phyloP scores from a whole-genome alignment of 2,113 vertebrate genomes.

The Ophiodon elongatus region DNA sequence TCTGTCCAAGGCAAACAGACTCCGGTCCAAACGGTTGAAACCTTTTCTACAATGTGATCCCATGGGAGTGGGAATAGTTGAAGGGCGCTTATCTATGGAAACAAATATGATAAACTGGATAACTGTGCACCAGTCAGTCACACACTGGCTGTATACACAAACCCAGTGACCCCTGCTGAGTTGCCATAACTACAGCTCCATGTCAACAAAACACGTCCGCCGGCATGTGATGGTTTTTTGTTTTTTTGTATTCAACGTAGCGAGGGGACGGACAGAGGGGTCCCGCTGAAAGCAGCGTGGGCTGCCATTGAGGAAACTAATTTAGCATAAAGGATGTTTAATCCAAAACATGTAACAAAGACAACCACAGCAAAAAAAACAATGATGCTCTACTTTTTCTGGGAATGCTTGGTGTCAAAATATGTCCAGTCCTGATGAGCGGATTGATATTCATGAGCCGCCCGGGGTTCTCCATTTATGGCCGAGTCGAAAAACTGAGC shows the following conservation, averaged over 20 bases:
- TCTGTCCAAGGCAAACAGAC: slow-evolving; percentile 50
- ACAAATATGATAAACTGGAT: slow-evolving; percentile 66
- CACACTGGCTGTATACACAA: slow-evolving; percentile 57
- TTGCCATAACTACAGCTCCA: slow-evolving; percentile 72
- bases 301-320: slow-evolving; percentile 51
- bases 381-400: slow-evolving; percentile 42
- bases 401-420: slow-evolving; percentile 58
- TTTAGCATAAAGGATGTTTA: slow-evolving; percentile 63
- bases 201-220: slow-evolving; percentile 72
- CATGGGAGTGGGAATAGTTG: slow-evolving; percentile 9
- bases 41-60: slow-evolving; percentile 8
- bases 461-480: slow-evolving; percentile 38
- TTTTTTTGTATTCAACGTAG: slow-evolving; percentile 53
- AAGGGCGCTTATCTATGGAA: slow-evolving; percentile 49
- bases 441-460: slow-evolving; percentile 71
- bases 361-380: slow-evolving; percentile 36
- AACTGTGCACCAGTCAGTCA: slow-evolving; percentile 25
- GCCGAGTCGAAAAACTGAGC: slow-evolving; percentile 18
- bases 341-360: slow-evolving; percentile 61
- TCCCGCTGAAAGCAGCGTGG: slow-evolving; percentile 53
- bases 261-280: slow-evolving; percentile 41
- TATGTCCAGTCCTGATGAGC: slow-evolving; percentile 52
- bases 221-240: slow-evolving; percentile 58
- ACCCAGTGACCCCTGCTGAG: slow-evolving; percentile 66
- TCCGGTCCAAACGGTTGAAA: slow-evolving; percentile 1